Conservation (phyloP, 2,888 invertebrate species). For the Drosophila hawaiiensis region DNA sequence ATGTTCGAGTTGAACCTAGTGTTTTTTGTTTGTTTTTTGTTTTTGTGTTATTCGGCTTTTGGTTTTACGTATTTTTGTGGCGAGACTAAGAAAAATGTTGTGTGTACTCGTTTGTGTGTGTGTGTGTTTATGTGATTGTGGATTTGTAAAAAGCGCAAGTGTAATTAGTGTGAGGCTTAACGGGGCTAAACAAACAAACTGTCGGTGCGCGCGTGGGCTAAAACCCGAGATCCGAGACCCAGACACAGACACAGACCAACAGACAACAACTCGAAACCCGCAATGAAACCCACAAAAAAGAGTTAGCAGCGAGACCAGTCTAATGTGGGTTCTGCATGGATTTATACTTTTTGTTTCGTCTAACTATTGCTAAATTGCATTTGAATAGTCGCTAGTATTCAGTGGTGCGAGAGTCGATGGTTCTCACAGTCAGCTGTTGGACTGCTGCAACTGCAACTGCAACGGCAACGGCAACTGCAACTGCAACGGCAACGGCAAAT, state of each 20-base stretch:
- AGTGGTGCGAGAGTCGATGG: constrained; percentile 19
- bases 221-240: constrained; percentile 31
- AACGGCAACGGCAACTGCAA: constrained; percentile 6
- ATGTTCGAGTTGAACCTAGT: constrained; percentile 52
- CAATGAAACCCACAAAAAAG: constrained; percentile 22
- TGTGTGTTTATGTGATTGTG: constrained; percentile 40
- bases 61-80: constrained; percentile 36
- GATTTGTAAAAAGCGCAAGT: constrained; percentile 75
- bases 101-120: constrained; percentile 14
- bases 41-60: constrained; percentile 7
- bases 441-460: constrained; percentile 28
- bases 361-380: constrained; percentile 68
- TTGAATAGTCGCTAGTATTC: constrained; percentile 53
- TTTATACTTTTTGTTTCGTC: constrained; percentile 12
- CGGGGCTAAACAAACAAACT: constrained; percentile 74
- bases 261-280: constrained; percentile 17
- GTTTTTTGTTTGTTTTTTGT: constrained; percentile 9
- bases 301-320: constrained; percentile 31
- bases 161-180: constrained; percentile 77
- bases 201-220: constrained; percentile 48
- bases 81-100: constrained; percentile 70
- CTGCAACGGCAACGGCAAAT: constrained; percentile 39
- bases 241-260: constrained; percentile 9
- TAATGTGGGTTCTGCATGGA: constrained; percentile 38
- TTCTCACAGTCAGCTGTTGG: constrained; percentile 30